phyloP scores from a whole-genome alignment of 2,888 invertebrate genomes.

The Dicyrtoma fusca region DNA sequence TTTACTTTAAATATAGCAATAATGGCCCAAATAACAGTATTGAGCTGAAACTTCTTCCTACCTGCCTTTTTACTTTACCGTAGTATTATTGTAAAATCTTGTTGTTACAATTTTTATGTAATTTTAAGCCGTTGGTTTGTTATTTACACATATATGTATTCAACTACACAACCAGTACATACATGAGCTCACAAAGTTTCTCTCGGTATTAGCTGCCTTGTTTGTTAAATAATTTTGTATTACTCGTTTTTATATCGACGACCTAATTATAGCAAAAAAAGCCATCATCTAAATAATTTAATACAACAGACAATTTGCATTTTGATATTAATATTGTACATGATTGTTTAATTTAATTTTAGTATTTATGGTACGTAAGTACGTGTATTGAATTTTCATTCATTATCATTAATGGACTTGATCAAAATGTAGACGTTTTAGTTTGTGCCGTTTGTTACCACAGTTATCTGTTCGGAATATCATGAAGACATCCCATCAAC shows the following conservation, averaged over 20 bases:
- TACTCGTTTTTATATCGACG: too few relatives aligned
- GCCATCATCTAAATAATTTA: too few relatives aligned
- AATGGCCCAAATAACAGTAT: slow-evolving; percentile 4
- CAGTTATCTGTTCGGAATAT: slow-evolving; percentile 11
- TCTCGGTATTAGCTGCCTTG: neutral
- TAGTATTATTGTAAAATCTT: slow-evolving; percentile 21
- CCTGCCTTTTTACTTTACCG: slow-evolving; percentile 8
- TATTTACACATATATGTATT: too few relatives aligned
- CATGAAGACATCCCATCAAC: slow-evolving; percentile 16
- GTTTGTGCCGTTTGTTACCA: slow-evolving; percentile 50
- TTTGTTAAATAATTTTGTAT: neutral
- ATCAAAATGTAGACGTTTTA: slow-evolving; percentile 21
- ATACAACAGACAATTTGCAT: too few relatives aligned
- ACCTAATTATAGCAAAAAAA: too few relatives aligned
- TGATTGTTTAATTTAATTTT: slow-evolving; percentile 4
- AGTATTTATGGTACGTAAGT: neutral
- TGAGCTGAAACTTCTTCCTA: slow-evolving; percentile 14
- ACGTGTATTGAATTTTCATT: neutral
- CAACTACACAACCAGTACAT: too few relatives aligned
- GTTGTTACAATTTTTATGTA: slow-evolving; percentile 29
- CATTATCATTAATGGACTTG: slow-evolving; percentile 8
- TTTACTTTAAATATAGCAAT: neutral
- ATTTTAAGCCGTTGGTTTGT: neutral
- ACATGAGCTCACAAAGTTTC: slow-evolving; percentile 21
- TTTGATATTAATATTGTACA: too few relatives aligned